Conservation (phyloP, 2,888 invertebrate species). For the Stramonita haemastoma region DNA sequence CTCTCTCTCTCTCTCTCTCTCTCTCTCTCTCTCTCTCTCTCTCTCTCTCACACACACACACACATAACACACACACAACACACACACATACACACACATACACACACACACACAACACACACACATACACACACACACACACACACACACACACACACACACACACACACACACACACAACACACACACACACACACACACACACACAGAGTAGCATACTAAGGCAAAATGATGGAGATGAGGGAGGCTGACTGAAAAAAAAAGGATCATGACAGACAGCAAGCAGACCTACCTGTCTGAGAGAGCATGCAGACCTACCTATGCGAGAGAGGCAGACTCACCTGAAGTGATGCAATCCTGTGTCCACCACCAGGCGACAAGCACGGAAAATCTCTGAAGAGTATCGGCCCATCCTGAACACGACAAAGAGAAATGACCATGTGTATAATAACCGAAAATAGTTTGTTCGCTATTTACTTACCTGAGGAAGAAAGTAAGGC, state of each 20-base stretch:
- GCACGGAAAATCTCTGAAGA: slow-evolving; percentile 43
- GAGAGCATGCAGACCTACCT: neutral
- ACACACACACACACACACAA: neutral
- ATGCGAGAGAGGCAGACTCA: slow-evolving; percentile 11
- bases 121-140: slow-evolving; percentile 16
- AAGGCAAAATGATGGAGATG: too few species aligned
- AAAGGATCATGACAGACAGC: too few species aligned
- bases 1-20: too few species aligned
- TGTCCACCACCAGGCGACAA: slow-evolving; percentile 43
- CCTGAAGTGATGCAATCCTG: slow-evolving; percentile 42
- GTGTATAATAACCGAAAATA: too few species aligned
- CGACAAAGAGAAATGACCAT: neutral
- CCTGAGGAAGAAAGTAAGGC: too few species aligned
- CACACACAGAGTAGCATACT: too few species aligned
- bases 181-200: neutral
- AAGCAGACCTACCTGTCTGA: too few species aligned
- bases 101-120: slow-evolving; percentile 11
- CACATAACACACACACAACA: too few species aligned
- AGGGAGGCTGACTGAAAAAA: too few species aligned
- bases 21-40: too few species aligned
- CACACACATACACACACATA: neutral
- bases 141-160: slow-evolving; percentile 1
- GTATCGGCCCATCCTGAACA: slow-evolving; percentile 47
- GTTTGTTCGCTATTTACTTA: too few species aligned
- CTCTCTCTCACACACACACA: too few species aligned